A percentile compares a stretch with the other conserved stretches of the same genome.
Conservation (phyloP, 1,140 invertebrate genomes). For the Drosophila prosaltans region DNA sequence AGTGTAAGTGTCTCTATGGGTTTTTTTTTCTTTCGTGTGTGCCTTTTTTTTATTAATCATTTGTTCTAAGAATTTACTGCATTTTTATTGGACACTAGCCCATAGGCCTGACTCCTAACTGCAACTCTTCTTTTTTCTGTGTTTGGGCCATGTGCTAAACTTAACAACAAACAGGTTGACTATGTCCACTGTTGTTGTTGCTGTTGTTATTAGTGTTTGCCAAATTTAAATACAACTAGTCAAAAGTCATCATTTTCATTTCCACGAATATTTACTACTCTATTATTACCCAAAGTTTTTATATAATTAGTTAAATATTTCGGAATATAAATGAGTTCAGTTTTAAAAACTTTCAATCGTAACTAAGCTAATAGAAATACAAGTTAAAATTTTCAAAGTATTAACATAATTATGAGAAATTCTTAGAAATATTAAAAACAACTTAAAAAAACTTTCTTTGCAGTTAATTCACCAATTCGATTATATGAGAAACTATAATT, state of each 20-base stretch:
- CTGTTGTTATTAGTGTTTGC: conserved; percentile 69
- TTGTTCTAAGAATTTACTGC: conserved; percentile 80
- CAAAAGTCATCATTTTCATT: neutral
- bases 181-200: conserved; percentile 25
- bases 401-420: no score
- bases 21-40: conserved; percentile 26
- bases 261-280: conserved; percentile 21
- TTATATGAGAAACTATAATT: no score
- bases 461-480: no score
- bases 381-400: no score
- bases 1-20: conserved; percentile 6
- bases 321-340: neutral
- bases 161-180: conserved; percentile 75
- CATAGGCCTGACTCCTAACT: conserved; percentile 42
- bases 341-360: no score
- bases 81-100: conserved; percentile 76
- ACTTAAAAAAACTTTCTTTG: no score
- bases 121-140: conserved; percentile 28
- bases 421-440: no score
- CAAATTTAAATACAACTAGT: conserved; percentile 74
- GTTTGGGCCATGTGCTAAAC: conserved; percentile 71
- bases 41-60: conserved; percentile 75
- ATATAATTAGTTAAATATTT: neutral
- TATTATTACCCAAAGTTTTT: neutral
- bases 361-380: no score